Evolutionary conservation across 2,797 vertebrate species (phyloP), one percentile per base, ranked within the genome.

Genomic region (Borostomias antarcticus): DNA sequence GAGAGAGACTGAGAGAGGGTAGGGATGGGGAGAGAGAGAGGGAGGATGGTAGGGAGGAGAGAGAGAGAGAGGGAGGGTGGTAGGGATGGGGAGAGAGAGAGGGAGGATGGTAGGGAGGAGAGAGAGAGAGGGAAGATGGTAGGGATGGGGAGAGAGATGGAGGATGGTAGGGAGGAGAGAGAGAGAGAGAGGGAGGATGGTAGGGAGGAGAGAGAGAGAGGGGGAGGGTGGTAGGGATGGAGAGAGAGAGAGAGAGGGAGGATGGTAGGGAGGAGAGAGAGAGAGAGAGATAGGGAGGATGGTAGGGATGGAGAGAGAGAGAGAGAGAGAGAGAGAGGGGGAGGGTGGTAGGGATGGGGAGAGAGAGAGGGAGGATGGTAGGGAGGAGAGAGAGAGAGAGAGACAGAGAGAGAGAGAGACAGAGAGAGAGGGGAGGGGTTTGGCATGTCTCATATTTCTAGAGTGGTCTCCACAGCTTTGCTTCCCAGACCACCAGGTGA

Each of bases 361-460:
- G 33, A 10, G 33, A 58, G 68, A 62, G 52, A 71, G 68, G 64
- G 78, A 70, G 79, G 68, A 57, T 35, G 4, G 15, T 25, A 40
- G 48, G 23, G 78, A 81, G 80, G 72, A 25, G 21, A 4, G 11
- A 2, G 50, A n/a, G n/a, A n/a, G n/a, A n/a, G n/a, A n/a, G n/a
- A n/a, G n/a, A n/a, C n/a, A n/a, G 45, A 80, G 82, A 82, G 78
- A 79, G 81, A 86, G 53, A 52, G 69, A 15, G 58, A 64, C 25
- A 30, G 54, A 51, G 69, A 58, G 68, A 28, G 47, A 51, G 70
- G 65, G 73, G 73, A 79, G 50, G 56, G 61, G 56, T 60, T 64
- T 57, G 66, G 61, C 62, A 74, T 85, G 81, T 80, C 82, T 90
- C 86, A 86, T 90, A 90, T 90, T 89, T 88, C 85, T 87, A 80